phyloP scores from a whole-genome alignment of 1,140 invertebrate genomes.

The Paralvinella palmiformis region DNA sequence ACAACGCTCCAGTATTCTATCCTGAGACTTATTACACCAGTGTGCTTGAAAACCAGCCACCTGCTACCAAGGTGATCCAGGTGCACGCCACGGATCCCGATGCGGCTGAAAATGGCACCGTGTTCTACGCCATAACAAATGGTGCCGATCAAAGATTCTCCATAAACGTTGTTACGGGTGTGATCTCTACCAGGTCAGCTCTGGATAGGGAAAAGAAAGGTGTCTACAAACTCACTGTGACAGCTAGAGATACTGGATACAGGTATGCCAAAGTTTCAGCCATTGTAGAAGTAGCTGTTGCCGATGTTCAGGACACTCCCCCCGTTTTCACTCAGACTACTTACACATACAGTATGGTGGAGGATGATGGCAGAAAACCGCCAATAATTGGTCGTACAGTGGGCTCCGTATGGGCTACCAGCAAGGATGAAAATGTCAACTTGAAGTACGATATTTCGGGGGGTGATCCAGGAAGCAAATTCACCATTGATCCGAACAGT shows the following conservation, averaged over 20 bases:
- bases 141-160: conserved; percentile 29
- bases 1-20: conserved; percentile 11
- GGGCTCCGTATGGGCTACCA: conserved; percentile 64
- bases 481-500: conserved; percentile 42
- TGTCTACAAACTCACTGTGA: conserved; percentile 66
- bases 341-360: conserved; percentile 73
- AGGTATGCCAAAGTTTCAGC: background rate
- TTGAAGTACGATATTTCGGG: conserved; percentile 73
- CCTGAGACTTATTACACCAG: conserved; percentile 55
- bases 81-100: conserved; percentile 73
- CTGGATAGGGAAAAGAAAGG: conserved; percentile 57
- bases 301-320: conserved; percentile 56
- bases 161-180: conserved; percentile 37
- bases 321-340: conserved; percentile 66
- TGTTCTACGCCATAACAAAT: conserved; percentile 33
- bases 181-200: conserved; percentile 28
- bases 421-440: conserved; percentile 38
- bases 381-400: conserved; percentile 60
- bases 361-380: conserved; percentile 60
- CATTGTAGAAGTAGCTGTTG: background rate
- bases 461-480: conserved; percentile 56
- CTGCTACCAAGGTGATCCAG: conserved; percentile 52
- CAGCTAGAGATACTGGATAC: conserved; percentile 67
- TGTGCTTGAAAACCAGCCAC: conserved; percentile 53
- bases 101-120: conserved; percentile 66